Evolutionary conservation across 1,140 invertebrate species (phyloP), one percentile per base, ranked within the genome.

Genomic region (Xylocopa sonorina): DNA sequence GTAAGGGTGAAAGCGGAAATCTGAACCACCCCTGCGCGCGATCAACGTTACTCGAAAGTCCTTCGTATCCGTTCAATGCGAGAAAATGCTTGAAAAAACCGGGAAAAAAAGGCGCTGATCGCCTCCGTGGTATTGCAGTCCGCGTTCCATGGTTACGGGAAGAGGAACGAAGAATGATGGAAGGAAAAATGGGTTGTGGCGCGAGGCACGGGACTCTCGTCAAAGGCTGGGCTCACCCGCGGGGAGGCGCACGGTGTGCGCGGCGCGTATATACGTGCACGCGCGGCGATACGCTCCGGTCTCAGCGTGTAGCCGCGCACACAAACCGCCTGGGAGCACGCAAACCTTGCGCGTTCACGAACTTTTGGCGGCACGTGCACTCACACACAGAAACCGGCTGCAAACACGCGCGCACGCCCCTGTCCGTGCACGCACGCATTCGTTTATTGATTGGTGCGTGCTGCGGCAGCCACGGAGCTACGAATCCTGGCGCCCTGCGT

Each of bases 311-410:
- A 60, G 69, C 32, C 43, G 55, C 50, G 41, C 78, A 75, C 62
- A 60, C 60, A 69, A 66, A 71, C 66, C 66, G n/a, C 21, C 75
- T 21, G 34, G n/a, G 18, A 75, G 58, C 83, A 82, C 76, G 76
- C 84, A 48, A 85, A 85, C 76, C 64, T 80, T 75, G 71, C 63
- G 78, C 81, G 77, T 73, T 53, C 77, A 82, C 69, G 67, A 82
- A 86, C 67, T 85, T 86, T 85, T 80, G 67, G 68, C 71, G 86
- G 83, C 89, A 90, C 90, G 88, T 90, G 88, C 83, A 88, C 85
- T 51, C 60, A 89, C 82, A 90, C 83, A 75, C 29, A 43, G 38
- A 1, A 2, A 29, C n/a, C 43, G 58, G 74, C 14, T 78, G 71
- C 79, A 81, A 53, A 84, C 77, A 78, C 51, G 12, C 27, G 48